Conservation (phyloP, 1,140 invertebrate species). For the Heliothis virescens region DNA sequence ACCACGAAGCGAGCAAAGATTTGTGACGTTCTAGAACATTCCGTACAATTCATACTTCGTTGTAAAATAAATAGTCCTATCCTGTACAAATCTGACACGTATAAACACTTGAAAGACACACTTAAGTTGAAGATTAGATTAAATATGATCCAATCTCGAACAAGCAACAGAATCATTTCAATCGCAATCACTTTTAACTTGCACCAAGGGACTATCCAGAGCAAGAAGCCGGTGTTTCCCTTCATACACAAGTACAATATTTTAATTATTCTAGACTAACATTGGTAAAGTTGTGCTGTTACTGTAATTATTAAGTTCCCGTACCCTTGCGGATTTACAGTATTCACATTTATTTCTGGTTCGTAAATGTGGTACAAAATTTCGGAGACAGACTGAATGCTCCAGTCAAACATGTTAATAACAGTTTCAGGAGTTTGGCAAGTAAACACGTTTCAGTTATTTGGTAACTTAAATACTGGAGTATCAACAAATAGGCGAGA, state of each 20-base stretch:
- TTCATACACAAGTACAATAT: slow-evolving; percentile 61
- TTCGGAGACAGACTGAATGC: not conserved
- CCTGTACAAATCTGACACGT: no score
- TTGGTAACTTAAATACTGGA: no score
- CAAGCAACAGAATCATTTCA: not conserved
- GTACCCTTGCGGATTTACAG: slow-evolving; percentile 30
- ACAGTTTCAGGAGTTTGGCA: not conserved
- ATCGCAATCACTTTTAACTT: slow-evolving; percentile 19
- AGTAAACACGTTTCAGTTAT: no score
- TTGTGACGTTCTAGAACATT: no score
- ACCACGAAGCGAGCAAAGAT: no score
- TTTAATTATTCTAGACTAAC: slow-evolving; percentile 65
- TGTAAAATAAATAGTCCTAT: no score
- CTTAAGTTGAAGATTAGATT: no score
- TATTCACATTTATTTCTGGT: slow-evolving; percentile 36
- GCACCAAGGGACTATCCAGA: slow-evolving; percentile 41
- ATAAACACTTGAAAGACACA: no score
- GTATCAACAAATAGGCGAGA: no score
- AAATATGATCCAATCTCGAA: not conserved
- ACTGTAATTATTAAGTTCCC: slow-evolving; percentile 63
- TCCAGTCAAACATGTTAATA: not conserved
- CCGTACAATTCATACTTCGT: no score
- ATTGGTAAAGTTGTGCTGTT: slow-evolving; percentile 55
- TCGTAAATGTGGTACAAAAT: slow-evolving; percentile 1
- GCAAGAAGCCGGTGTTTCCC: slow-evolving; percentile 50